phyloP scores from a whole-genome alignment of 2,113 vertebrate species.

The Pionites leucogaster region DNA sequence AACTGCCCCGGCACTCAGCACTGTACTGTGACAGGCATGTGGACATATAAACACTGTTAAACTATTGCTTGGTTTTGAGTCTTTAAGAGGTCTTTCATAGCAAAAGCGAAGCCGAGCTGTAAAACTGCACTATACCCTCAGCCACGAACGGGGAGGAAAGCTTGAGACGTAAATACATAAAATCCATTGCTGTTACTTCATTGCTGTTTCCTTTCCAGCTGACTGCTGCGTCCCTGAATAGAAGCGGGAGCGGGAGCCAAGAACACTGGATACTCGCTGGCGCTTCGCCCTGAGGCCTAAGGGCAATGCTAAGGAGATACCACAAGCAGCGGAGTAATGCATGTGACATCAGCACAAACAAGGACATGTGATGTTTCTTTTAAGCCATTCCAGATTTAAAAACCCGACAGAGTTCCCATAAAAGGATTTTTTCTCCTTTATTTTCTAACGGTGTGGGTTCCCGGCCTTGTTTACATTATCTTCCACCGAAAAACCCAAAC shows the following conservation, averaged over 20 bases:
- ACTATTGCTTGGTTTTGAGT: background rate
- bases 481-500: conserved; percentile 1
- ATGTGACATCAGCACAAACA: conserved; percentile 70
- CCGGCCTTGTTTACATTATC: conserved; percentile 64
- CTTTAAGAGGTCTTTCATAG: background rate
- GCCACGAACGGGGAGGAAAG: background rate
- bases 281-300: conserved; percentile 36
- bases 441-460: conserved; percentile 39
- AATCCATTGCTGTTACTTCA: conserved; percentile 51
- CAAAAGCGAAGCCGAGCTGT: background rate
- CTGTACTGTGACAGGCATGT: background rate
- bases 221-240: conserved; percentile 58
- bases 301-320: conserved; percentile 69
- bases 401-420: conserved; percentile 70
- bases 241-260: conserved; percentile 33
- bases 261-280: conserved; percentile 62
- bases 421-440: conserved; percentile 63
- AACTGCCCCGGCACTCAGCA: background rate
- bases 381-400: conserved; percentile 60
- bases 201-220: conserved; percentile 52
- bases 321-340: conserved; percentile 46
- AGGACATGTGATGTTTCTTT: conserved; percentile 67
- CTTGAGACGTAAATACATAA: conserved; percentile 43
- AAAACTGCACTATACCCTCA: conserved; percentile 7
- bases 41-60: background rate